Evolutionary conservation across 1,140 invertebrate species (phyloP).

Genomic region (Nasonia giraulti): DNA sequence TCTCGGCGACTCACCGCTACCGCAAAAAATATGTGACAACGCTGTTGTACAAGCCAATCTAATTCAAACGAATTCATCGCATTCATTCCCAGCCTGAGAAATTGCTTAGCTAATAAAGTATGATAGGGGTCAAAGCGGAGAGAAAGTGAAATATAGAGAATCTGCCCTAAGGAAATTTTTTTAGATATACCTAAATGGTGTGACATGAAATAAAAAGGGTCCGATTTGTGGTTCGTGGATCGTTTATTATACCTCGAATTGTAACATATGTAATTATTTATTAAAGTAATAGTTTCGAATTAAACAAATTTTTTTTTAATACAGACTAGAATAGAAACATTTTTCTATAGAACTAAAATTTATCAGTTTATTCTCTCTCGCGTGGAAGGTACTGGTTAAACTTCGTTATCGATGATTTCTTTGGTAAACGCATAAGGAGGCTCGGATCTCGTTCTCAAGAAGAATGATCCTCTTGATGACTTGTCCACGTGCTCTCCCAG

Average conservation of each 20-base stretch:
- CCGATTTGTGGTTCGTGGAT: constrained; percentile 43
- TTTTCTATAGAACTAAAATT: constrained; percentile 44
- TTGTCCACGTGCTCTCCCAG: constrained; percentile 78
- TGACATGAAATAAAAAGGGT: constrained; percentile 42
- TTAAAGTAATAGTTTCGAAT: constrained; percentile 62
- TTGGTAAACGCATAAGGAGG: constrained; percentile 74
- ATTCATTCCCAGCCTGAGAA: constrained; percentile 57
- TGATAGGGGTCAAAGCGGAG: constrained; percentile 16
- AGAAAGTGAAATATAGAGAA: constrained; percentile 35
- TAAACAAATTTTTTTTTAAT: constrained; percentile 46
- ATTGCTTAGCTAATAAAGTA: constrained; percentile 39
- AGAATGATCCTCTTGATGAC: constrained; percentile 74
- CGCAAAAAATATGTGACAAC: constrained; percentile 99
- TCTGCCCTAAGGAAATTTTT: constrained; percentile 38
- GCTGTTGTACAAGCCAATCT: constrained; percentile 98
- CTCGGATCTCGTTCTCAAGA: constrained; percentile 75
- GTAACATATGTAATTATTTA: constrained; percentile 69
- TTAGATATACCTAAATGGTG: constrained; percentile 41
- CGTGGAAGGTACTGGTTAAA: constrained; percentile 38
- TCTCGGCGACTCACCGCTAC: constrained; percentile 97
- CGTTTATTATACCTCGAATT: constrained; percentile 61
- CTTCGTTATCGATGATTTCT: constrained; percentile 55
- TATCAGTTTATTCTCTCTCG: constrained; percentile 12
- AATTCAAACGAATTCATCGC: constrained; percentile 62
- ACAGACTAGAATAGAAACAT: constrained; percentile 48